Percentiles rank a stretch among this genome's conserved stretches.
These are phyloP conservation scores for Dicrurus megarhynchus DNA, from an alignment of 2,113 vertebrate genomes.

Conservation along the genomic window DNA sequence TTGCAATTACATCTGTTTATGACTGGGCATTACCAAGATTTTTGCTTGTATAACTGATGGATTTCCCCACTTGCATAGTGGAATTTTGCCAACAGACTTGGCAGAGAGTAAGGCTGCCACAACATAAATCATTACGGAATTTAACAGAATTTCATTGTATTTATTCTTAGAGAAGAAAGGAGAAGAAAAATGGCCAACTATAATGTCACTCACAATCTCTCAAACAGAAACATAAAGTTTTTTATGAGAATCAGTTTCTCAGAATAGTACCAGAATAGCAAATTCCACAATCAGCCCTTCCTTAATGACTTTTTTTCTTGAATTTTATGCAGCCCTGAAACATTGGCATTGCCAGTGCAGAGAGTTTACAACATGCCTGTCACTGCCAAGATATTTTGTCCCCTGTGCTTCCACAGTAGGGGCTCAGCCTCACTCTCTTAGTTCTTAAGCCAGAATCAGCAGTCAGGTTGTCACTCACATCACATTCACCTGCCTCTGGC, in stretches of 20 bases:
- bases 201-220: neutral
- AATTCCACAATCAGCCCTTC: neutral
- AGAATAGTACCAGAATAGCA: neutral
- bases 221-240: neutral
- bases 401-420: neutral
- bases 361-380: neutral
- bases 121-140: neutral
- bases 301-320: neutral
- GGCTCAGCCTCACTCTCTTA: neutral
- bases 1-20: neutral
- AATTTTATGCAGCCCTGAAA: neutral
- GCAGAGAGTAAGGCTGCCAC: neutral
- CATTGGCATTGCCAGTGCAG: neutral
- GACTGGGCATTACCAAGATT: neutral
- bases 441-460: neutral
- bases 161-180: neutral
- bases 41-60: neutral
- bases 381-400: neutral
- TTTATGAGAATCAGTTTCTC: neutral
- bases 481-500: neutral
- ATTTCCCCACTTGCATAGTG: neutral
- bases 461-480: neutral
- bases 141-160: neutral
- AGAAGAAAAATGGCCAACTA: neutral
- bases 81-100: constrained; percentile 23